Evolutionary conservation across 2,113 vertebrate species (phyloP).

Genomic region (Cynocephalus volans): DNA sequence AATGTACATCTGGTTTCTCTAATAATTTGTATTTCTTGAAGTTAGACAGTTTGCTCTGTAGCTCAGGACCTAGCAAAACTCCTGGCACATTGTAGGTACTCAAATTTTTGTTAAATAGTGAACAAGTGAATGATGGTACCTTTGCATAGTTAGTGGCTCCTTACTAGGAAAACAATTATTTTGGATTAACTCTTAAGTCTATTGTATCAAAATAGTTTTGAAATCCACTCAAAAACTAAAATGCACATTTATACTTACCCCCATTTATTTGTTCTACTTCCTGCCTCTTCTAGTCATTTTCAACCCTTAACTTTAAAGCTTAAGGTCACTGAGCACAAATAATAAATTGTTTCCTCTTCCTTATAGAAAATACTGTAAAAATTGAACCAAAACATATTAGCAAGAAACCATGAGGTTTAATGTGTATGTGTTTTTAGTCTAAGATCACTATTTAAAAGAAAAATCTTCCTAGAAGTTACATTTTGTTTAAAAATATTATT

Average conservation of each 20-base stretch:
- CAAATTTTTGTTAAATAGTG: neutral
- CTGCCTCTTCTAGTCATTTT: conserved; percentile 11
- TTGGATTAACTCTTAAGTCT: neutral
- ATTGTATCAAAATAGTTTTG: neutral
- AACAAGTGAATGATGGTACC: neutral
- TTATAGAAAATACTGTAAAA: conserved; percentile 20
- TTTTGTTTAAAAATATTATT: conserved; percentile 39
- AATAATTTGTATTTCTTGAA: neutral
- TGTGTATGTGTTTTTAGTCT: no score
- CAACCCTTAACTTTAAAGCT: neutral
- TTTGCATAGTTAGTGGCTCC: neutral
- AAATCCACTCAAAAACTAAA: neutral
- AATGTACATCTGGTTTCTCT: neutral
- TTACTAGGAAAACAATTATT: conserved; percentile 24
- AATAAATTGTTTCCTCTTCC: neutral
- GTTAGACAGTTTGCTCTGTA: neutral
- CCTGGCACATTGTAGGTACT: neutral
- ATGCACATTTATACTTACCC: neutral
- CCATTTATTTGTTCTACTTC: neutral
- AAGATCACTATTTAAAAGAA: neutral
- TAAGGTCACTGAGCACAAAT: conserved; percentile 27
- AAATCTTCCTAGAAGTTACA: neutral
- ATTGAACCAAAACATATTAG: neutral
- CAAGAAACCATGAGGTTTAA: neutral
- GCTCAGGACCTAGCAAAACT: neutral